Conservation (phyloP, 64 coral and sea anemone species). For the Montipora cactus region DNA sequence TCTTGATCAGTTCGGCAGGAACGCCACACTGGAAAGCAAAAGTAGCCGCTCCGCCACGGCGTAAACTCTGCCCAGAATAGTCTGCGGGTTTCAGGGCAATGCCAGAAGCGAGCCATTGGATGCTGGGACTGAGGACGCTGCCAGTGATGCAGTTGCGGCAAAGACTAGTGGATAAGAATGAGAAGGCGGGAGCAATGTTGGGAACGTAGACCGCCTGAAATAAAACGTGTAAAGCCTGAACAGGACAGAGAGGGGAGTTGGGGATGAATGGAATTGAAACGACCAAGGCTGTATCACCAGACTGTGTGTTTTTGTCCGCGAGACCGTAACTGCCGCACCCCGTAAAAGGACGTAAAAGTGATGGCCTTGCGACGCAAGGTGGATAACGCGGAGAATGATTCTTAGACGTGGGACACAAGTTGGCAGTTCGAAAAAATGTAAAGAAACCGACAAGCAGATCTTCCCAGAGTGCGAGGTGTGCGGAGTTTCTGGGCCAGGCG, state of each 20-base stretch:
- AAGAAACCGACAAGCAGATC: slow-evolving; percentile 28
- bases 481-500: not conserved
- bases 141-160: not conserved
- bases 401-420: not conserved
- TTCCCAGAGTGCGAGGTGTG: slow-evolving; percentile 5
- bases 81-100: not conserved
- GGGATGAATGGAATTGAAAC: slow-evolving; percentile 20
- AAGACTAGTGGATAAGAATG: not conserved
- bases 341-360: not conserved
- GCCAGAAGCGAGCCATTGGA: not conserved
- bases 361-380: not conserved
- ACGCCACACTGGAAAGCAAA: slow-evolving; percentile 46
- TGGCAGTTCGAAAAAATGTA: slow-evolving; percentile 29
- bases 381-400: not conserved
- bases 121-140: not conserved
- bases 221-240: not conserved
- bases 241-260: slow-evolving; percentile 3
- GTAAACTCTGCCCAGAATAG: slow-evolving; percentile 34
- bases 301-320: slow-evolving; percentile 24
- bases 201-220: not conserved
- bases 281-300: slow-evolving; percentile 1
- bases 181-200: not conserved
- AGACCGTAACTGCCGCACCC: not conserved
- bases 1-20: slow-evolving; percentile 36
- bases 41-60: not conserved